A percentile compares a stretch with the other conserved stretches of the same genome.
Evolutionary conservation across 1,140 invertebrate species (phyloP).

Genomic region (Ylistrum balloti): DNA sequence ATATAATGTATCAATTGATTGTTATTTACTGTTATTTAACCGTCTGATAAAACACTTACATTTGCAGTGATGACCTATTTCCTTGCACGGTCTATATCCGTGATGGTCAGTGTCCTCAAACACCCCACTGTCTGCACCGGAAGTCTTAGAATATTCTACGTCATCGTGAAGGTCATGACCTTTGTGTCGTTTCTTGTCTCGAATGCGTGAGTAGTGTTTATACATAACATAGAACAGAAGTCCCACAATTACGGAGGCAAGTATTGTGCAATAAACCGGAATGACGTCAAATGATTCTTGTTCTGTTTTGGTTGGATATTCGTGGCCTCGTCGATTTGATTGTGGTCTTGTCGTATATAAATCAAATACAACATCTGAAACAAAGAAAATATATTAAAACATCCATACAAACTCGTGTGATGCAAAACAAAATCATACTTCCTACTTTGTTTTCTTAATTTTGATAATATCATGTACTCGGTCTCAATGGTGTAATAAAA

Average conservation of each 20-base stretch:
- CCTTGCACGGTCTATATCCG: constrained; percentile 66
- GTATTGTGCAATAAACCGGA: constrained; percentile 79
- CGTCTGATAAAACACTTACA: not conserved
- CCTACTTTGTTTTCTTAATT: too few relatives aligned
- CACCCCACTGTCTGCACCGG: constrained; percentile 75
- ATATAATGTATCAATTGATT: too few relatives aligned
- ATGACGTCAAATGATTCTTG: constrained; percentile 73
- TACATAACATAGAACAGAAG: constrained; percentile 78
- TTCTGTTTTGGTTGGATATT: constrained; percentile 41
- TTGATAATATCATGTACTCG: too few relatives aligned
- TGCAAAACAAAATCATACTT: too few relatives aligned
- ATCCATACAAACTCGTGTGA: too few relatives aligned
- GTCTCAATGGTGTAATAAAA: too few relatives aligned
- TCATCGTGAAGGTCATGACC: constrained; percentile 73
- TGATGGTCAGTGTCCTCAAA: constrained; percentile 71
- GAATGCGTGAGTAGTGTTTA: constrained; percentile 75
- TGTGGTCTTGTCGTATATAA: not conserved
- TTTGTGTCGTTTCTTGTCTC: constrained; percentile 70
- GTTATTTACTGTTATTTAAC: too few relatives aligned
- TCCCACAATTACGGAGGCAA: constrained; percentile 78
- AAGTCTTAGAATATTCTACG: constrained; percentile 75
- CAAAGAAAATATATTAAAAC: not conserved
- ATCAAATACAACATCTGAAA: constrained; percentile 15
- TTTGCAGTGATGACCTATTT: constrained; percentile 12
- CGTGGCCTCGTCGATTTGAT: not conserved